Percentiles rank a stretch among this genome's conserved stretches.
phyloP scores from a whole-genome alignment of 2,113 vertebrate species.

The Rissa tridactyla region DNA sequence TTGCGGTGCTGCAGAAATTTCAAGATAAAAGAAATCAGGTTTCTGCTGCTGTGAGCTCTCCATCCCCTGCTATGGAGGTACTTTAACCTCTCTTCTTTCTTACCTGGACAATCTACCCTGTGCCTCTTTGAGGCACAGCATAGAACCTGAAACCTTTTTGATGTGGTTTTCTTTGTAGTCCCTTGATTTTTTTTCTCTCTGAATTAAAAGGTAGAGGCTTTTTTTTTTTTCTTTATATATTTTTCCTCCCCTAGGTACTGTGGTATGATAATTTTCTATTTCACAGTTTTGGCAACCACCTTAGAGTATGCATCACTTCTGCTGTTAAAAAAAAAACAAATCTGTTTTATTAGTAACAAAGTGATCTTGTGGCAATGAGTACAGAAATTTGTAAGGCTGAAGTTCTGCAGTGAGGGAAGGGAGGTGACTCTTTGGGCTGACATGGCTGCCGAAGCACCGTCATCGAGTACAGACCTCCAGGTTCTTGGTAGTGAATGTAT shows the following conservation, averaged over 20 bases:
- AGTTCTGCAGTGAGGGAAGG: not conserved
- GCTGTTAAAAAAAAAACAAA: not conserved
- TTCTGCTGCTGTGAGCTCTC: not conserved
- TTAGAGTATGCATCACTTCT: not conserved
- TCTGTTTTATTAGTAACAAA: constrained; percentile 10
- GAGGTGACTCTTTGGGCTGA: not conserved
- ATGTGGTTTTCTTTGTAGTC: not conserved
- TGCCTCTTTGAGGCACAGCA: not conserved
- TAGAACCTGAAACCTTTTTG: not conserved
- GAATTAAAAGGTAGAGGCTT: not conserved
- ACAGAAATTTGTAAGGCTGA: not conserved
- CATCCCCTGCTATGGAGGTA: not conserved
- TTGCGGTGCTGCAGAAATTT: not conserved
- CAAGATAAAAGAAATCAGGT: not conserved
- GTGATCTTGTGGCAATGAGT: not conserved
- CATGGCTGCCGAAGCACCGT: not conserved
- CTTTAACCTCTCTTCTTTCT: not conserved
- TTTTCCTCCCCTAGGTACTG: not conserved
- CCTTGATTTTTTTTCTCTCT: not conserved
- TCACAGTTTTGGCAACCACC: constrained; percentile 24
- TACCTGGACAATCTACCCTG: not conserved
- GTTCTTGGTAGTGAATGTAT: not conserved
- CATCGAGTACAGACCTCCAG: not conserved
- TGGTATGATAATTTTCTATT: not conserved
- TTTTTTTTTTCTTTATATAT: not conserved